Evolutionary conservation across 2,797 vertebrate species (phyloP).

Genomic region (Rhadinocentrus ornatus): DNA sequence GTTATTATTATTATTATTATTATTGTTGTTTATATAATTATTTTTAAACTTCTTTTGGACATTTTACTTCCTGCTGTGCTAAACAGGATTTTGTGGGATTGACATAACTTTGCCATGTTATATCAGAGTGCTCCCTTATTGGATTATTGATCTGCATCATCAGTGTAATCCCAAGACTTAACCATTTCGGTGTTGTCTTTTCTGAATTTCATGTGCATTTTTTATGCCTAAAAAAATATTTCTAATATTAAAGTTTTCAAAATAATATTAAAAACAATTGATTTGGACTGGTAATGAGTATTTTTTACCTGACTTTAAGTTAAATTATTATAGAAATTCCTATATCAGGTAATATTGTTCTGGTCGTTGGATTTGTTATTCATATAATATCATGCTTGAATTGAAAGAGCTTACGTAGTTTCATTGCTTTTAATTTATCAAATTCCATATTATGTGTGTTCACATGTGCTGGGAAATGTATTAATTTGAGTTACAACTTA

Average conservation of each 20-base stretch:
- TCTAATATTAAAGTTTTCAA: background rate
- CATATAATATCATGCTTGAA: background rate
- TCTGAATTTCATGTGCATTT: background rate
- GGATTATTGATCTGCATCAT: background rate
- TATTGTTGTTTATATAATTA: background rate
- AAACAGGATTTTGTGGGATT: background rate
- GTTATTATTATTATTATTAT: background rate
- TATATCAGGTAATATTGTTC: background rate
- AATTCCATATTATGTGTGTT: constrained; percentile 9
- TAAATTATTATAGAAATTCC: background rate
- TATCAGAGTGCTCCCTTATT: background rate
- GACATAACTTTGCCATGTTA: background rate
- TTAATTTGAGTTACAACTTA: constrained; percentile 9
- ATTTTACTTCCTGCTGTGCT: background rate
- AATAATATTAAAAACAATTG: background rate
- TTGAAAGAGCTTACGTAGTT: background rate
- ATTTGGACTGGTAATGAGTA: background rate
- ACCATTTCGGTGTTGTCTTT: background rate
- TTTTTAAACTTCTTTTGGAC: background rate
- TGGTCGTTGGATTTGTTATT: no score
- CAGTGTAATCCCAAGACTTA: background rate
- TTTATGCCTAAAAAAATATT: background rate
- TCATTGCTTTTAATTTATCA: background rate
- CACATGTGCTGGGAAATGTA: constrained; percentile 8
- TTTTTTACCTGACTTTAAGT: background rate